Conservation (phyloP, 92 coral and sea anemone genomes). For the Epizoanthus fatuus region DNA sequence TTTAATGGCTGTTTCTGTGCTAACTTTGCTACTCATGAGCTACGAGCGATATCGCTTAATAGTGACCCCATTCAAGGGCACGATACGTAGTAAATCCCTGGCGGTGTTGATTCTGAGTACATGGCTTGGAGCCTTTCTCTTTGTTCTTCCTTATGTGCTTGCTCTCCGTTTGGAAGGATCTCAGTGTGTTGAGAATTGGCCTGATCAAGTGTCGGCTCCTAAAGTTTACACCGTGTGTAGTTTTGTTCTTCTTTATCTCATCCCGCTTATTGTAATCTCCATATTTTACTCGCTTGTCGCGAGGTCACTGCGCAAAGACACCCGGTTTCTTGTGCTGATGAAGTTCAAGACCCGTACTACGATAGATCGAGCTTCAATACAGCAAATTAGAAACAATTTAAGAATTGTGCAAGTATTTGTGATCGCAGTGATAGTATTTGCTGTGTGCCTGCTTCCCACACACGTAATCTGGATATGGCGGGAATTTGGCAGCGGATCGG, state of each 20-base stretch:
- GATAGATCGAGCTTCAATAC: constrained; percentile 16
- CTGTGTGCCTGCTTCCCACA: constrained; percentile 56
- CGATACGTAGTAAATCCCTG: constrained; percentile 50
- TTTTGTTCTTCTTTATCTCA: constrained; percentile 29
- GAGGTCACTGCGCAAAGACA: constrained; percentile 18
- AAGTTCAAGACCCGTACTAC: constrained; percentile 1
- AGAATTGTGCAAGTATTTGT: constrained; percentile 51
- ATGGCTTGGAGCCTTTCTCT: constrained; percentile 66
- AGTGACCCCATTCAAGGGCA: constrained; percentile 75
- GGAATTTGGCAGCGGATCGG: constrained; percentile 44
- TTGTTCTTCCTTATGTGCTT: constrained; percentile 66
- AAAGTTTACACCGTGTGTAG: constrained; percentile 21
- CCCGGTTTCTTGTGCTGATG: constrained; percentile 15
- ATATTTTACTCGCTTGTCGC: constrained; percentile 42
- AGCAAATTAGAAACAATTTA: constrained; percentile 42
- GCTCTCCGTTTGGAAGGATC: constrained; percentile 44
- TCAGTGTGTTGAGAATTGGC: constrained; percentile 72
- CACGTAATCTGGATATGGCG: constrained; percentile 67
- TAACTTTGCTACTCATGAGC: constrained; percentile 80
- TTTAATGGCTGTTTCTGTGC: constrained; percentile 65
- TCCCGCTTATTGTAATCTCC: constrained; percentile 38
- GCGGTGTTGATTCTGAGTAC: constrained; percentile 49
- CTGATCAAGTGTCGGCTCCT: constrained; percentile 37
- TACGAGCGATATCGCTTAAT: constrained; percentile 77
- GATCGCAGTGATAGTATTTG: constrained; percentile 53